Evolutionary conservation across 2,797 vertebrate species (phyloP).

Genomic region (Phataginus tetradactyla): DNA sequence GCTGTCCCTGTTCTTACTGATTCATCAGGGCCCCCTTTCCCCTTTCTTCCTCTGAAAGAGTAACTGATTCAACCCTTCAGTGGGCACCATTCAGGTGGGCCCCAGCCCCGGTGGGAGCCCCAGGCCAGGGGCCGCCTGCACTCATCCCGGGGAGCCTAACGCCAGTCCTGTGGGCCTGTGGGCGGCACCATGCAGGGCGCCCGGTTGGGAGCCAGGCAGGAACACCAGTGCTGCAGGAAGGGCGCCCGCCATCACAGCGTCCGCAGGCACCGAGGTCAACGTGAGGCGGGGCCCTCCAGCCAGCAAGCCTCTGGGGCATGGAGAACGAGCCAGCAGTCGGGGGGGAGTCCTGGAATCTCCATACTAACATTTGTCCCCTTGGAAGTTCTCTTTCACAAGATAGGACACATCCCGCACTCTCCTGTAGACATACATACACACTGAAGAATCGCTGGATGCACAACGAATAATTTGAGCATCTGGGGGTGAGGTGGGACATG

Average conservation of each 20-base stretch:
- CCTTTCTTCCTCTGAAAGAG: neutral
- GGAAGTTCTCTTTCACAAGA: neutral
- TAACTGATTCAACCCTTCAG: constrained; percentile 17
- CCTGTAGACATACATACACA: rapidly evolving
- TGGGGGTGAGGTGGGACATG: neutral
- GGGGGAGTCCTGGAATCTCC: neutral
- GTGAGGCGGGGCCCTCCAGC: neutral
- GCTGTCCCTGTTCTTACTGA: constrained; percentile 40
- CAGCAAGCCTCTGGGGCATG: neutral
- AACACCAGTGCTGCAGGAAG: neutral
- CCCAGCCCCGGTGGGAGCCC: neutral
- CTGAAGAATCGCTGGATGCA: neutral
- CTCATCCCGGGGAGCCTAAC: neutral
- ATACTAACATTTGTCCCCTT: too few species aligned
- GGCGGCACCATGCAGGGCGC: rapidly evolving
- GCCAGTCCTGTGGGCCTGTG: neutral
- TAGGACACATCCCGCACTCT: neutral
- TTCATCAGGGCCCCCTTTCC: neutral
- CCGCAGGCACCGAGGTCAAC: neutral
- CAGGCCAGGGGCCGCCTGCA: neutral
- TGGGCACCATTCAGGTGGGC: neutral
- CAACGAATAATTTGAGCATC: neutral
- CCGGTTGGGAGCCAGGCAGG: neutral
- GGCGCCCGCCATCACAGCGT: too few species aligned
- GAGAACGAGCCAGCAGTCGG: too few species aligned